These are phyloP conservation scores for Pseudomyrmex flavicornis DNA, from an alignment of 1,140 invertebrate species.

Conservation along the genomic window DNA sequence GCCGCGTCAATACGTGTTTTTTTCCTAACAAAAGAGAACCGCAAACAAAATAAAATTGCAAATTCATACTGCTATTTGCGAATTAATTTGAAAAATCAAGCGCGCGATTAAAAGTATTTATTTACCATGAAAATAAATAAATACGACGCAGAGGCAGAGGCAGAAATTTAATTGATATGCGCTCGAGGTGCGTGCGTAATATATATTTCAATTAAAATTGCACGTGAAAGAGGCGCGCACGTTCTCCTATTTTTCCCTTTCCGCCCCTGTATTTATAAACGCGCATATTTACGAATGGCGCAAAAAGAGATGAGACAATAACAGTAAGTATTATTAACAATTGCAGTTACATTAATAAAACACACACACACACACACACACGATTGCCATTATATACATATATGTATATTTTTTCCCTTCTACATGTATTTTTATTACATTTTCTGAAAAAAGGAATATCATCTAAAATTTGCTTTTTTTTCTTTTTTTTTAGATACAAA, in stretches of 20 bases:
- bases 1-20: slow-evolving; percentile 10
- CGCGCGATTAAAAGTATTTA: slow-evolving; percentile 47
- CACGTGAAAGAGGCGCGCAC: slow-evolving; percentile 25
- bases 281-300: background rate
- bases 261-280: too few relatives aligned
- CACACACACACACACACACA: too few relatives aligned
- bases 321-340: background rate
- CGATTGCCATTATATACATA: too few relatives aligned
- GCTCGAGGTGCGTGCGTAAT: slow-evolving; percentile 2
- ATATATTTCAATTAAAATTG: slow-evolving; percentile 48
- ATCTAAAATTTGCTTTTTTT: too few relatives aligned
- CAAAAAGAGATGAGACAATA: slow-evolving; percentile 13
- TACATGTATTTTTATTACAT: background rate
- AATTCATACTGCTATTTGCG: slow-evolving; percentile 26
- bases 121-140: slow-evolving; percentile 46
- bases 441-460: background rate
- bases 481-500: background rate
- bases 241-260: background rate
- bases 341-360: too few relatives aligned
- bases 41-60: background rate
- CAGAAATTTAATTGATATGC: slow-evolving; percentile 41
- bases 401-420: too few relatives aligned
- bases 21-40: slow-evolving; percentile 8
- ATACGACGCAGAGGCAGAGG: background rate
- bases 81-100: slow-evolving; percentile 44